Evolutionary conservation across 2,113 vertebrate species (phyloP).

Genomic region (Morone chrysops): DNA sequence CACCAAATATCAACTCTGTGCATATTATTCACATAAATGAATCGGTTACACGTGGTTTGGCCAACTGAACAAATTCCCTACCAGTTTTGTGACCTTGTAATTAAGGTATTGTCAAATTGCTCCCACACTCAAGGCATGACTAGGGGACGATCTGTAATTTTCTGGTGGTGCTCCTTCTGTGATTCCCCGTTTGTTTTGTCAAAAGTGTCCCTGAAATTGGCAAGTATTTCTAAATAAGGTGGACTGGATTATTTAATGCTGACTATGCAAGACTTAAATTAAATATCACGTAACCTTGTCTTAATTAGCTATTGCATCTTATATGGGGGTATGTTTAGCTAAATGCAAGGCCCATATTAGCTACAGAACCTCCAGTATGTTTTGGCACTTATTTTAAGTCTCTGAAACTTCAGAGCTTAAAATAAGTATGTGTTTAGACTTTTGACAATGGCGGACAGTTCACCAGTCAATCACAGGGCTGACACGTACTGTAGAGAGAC

Average conservation of each 20-base stretch:
- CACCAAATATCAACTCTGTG: slow-evolving; percentile 25
- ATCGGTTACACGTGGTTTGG: slow-evolving; percentile 11
- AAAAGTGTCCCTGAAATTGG: too few species aligned
- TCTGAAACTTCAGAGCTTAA: too few species aligned
- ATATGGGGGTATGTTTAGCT: neutral
- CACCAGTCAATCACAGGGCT: neutral
- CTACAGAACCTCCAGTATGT: neutral
- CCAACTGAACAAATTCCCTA: slow-evolving; percentile 12
- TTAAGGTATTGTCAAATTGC: slow-evolving; percentile 58
- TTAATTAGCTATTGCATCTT: neutral
- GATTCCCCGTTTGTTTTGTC: slow-evolving; percentile 52
- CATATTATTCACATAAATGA: slow-evolving; percentile 27
- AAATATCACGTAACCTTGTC: neutral
- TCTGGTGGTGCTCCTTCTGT: slow-evolving; percentile 59
- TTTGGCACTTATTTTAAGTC: too few species aligned
- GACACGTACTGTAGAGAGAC: neutral
- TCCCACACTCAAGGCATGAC: slow-evolving; percentile 46
- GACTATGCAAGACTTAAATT: neutral
- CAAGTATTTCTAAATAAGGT: too few species aligned
- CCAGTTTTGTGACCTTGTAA: slow-evolving; percentile 58
- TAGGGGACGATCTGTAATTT: slow-evolving; percentile 71
- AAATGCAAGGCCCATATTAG: neutral
- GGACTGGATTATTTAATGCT: neutral
- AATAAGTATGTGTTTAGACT: too few species aligned
- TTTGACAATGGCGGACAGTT: neutral